phyloP scores from a whole-genome alignment of 2,113 vertebrate species.

The Montifringilla adamsi region DNA sequence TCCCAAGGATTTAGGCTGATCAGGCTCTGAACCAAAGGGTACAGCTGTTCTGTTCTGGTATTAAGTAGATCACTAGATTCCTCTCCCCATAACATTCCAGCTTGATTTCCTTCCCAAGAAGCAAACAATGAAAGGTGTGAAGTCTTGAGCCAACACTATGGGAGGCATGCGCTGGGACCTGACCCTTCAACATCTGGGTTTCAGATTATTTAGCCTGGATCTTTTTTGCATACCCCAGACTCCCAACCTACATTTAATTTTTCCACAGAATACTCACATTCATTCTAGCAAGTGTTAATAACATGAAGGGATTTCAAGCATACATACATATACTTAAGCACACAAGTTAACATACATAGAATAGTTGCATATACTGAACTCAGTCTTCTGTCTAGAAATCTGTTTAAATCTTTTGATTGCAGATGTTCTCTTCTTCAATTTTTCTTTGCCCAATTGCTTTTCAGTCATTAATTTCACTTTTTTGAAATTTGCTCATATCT shows the following conservation, averaged over 20 bases:
- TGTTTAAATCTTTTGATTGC: neutral
- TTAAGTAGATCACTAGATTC: neutral
- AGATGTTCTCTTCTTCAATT: neutral
- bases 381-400: neutral
- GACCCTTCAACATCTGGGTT: neutral
- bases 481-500: neutral
- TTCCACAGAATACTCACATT: neutral
- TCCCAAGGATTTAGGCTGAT: neutral
- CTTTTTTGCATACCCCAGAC: neutral
- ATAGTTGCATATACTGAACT: neutral
- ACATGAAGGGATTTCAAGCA: neutral
- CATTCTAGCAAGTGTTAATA: neutral
- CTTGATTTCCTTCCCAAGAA: neutral
- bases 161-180: neutral
- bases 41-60: neutral
- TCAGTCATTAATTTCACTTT: neutral
- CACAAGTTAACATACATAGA: neutral
- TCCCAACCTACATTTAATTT: neutral
- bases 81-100: neutral
- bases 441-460: neutral
- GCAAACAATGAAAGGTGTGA: neutral
- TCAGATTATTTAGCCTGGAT: neutral
- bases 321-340: neutral
- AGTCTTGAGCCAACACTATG: neutral
- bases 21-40: neutral